Evolutionary conservation across 2,797 vertebrate species (phyloP).

Genomic region (Arremon brunneinucha): DNA sequence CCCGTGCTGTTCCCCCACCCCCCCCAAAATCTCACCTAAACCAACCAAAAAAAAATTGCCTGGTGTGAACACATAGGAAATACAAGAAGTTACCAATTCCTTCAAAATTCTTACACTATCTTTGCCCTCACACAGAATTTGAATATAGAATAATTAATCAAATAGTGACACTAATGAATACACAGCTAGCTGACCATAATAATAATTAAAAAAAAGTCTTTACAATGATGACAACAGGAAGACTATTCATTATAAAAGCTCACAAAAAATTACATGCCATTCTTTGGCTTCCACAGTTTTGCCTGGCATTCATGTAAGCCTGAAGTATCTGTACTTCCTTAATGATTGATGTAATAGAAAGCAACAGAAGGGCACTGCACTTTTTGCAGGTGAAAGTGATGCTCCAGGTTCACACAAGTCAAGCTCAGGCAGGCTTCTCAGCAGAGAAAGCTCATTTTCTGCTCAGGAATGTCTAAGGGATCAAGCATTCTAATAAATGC

Average conservation of each 20-base stretch:
- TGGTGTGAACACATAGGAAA: background rate
- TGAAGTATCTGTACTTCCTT: background rate
- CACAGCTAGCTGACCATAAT: background rate
- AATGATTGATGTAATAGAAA: background rate
- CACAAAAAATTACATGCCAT: background rate
- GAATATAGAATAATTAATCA: background rate
- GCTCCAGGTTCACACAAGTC: background rate
- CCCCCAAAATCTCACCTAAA: background rate
- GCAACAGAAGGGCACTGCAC: background rate
- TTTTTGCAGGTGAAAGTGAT: background rate
- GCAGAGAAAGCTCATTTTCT: background rate
- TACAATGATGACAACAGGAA: background rate
- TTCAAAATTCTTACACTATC: background rate
- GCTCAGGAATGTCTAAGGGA: background rate
- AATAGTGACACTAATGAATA: background rate
- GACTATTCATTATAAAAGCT: background rate
- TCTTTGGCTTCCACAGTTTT: background rate
- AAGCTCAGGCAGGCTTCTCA: background rate
- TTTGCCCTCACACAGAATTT: background rate
- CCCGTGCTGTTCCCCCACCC: rapidly evolving
- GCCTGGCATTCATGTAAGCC: background rate
- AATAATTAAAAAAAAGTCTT: background rate
- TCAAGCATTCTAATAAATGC: background rate
- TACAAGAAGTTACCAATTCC: background rate
- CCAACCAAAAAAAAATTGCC: background rate